Conservation (phyloP, 2,888 invertebrate genomes). For the Plagiodera versicolora region DNA sequence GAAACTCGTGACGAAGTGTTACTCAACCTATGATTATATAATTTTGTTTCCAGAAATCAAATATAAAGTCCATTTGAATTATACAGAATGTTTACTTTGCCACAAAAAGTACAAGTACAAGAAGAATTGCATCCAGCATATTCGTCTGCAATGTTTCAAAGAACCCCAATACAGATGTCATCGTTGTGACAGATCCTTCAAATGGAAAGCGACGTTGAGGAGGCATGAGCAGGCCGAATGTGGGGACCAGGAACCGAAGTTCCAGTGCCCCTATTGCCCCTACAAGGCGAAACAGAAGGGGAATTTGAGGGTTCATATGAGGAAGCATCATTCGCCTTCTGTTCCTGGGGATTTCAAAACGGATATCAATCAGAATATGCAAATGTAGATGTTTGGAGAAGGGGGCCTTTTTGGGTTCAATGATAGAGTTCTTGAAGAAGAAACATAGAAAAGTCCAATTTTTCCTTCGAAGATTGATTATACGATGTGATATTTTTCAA, state of each 20-base stretch:
- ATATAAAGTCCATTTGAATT: background rate
- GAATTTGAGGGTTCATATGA: slow-evolving; percentile 17
- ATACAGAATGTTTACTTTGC: slow-evolving; percentile 38
- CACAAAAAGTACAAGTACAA: slow-evolving; percentile 41
- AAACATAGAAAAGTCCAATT: too few species aligned
- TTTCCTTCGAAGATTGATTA: too few species aligned
- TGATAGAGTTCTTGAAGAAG: too few species aligned
- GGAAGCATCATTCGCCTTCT: slow-evolving; percentile 1
- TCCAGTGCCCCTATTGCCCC: slow-evolving; percentile 67
- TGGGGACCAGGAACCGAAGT: slow-evolving; percentile 76
- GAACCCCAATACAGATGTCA: slow-evolving; percentile 58
- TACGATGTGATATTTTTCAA: too few species aligned
- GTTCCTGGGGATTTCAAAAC: background rate
- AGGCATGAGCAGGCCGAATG: slow-evolving; percentile 77
- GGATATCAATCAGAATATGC: background rate
- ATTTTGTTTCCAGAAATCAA: slow-evolving; percentile 20
- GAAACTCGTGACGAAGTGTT: background rate
- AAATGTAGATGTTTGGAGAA: background rate
- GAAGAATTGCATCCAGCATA: slow-evolving; percentile 32
- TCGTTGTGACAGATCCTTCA: slow-evolving; percentile 82
- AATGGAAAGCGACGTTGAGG: slow-evolving; percentile 80
- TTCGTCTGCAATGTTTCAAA: slow-evolving; percentile 35
- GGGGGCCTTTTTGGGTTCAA: too few species aligned
- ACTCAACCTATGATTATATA: background rate
- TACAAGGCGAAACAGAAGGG: slow-evolving; percentile 54